A percentile compares a stretch with the other conserved stretches of the same genome.
These are phyloP conservation scores for Irena cyanogastra DNA, from an alignment of 2,113 vertebrate genomes.

Conservation along the genomic window DNA sequence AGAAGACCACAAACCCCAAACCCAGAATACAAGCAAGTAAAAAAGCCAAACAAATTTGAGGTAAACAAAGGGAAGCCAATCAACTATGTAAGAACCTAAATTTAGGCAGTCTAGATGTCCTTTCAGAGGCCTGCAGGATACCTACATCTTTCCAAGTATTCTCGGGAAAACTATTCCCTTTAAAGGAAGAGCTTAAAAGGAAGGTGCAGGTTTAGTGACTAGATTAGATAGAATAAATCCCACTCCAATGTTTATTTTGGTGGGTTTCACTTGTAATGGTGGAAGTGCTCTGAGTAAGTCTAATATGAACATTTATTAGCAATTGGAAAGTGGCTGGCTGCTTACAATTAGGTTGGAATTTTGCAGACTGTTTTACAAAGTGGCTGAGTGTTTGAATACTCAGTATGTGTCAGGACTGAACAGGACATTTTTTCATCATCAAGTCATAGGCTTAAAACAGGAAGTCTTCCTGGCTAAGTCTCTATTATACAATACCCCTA, in stretches of 20 bases:
- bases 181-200: neutral
- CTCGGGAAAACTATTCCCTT: neutral
- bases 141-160: neutral
- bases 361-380: neutral
- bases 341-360: neutral
- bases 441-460: neutral
- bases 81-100: neutral
- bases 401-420: neutral
- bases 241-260: neutral
- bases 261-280: neutral
- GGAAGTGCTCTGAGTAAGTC: neutral
- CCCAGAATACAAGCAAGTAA: neutral
- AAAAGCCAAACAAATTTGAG: neutral
- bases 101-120: neutral
- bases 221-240: neutral
- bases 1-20: neutral
- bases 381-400: neutral
- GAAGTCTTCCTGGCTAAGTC: neutral
- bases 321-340: neutral
- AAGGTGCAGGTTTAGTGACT: neutral
- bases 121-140: neutral
- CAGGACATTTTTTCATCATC: slow-evolving; percentile 25
- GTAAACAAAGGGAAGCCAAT: neutral
- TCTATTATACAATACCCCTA: neutral
- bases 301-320: neutral